A percentile compares a stretch with the other conserved stretches of the same genome.
Conservation (phyloP, 1,140 invertebrate genomes). For the Diplogasteroides magnus region DNA sequence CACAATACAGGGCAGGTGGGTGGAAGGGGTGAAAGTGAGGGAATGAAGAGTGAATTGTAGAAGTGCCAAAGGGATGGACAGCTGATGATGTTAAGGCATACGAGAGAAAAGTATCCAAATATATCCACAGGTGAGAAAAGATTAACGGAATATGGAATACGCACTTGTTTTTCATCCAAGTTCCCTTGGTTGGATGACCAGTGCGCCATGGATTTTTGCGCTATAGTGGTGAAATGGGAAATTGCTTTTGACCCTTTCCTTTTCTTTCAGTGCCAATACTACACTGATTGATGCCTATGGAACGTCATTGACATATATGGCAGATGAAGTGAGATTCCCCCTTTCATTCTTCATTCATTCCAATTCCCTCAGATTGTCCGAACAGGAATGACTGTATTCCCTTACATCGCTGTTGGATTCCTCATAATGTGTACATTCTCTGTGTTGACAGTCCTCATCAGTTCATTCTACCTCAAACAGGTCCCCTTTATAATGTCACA, state of each 20-base stretch:
- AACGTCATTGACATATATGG: conserved; percentile 24
- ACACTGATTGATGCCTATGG: conserved; percentile 12
- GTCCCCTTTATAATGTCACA: conserved; percentile 13
- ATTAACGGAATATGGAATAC: not conserved
- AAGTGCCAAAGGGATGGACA: conserved; percentile 23
- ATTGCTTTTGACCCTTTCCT: too few relatives aligned
- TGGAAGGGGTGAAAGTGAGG: not conserved
- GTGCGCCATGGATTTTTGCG: too few relatives aligned
- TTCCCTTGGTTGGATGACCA: too few relatives aligned
- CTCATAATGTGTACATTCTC: conserved; percentile 41
- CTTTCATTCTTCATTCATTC: conserved; percentile 36
- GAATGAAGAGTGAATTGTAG: conserved; percentile 10
- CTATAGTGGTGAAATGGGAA: too few relatives aligned
- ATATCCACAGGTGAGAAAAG: conserved; percentile 16
- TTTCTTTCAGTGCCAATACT: conserved; percentile 23
- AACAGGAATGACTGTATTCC: conserved; percentile 45
- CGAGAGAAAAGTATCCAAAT: conserved; percentile 22
- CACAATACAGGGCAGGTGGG: conserved; percentile 19
- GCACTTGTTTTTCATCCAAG: conserved; percentile 13
- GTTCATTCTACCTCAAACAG: conserved; percentile 37
- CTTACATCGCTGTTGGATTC: conserved; percentile 43
- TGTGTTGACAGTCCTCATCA: conserved; percentile 36
- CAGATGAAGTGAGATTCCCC: conserved; percentile 38
- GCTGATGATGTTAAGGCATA: conserved; percentile 21
- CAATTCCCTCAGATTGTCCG: conserved; percentile 27